Conservation (phyloP, 1,140 invertebrate genomes). For the Bradysia coprophila region DNA sequence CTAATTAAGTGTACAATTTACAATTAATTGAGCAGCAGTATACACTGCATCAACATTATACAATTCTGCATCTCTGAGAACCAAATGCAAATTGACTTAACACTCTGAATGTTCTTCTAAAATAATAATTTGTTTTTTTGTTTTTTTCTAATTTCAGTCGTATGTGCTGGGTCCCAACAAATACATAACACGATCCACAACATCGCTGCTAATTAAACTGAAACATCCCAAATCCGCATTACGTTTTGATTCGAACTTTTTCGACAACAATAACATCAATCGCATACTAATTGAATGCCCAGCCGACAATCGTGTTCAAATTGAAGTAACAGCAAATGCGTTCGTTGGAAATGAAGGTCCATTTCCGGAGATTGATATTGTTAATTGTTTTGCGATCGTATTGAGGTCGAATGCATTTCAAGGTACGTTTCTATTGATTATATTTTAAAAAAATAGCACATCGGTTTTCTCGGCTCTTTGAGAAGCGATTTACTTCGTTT, state of each 20-base stretch:
- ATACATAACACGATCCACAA: slow-evolving; percentile 6
- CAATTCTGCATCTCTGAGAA: too few relatives aligned
- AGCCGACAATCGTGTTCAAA: slow-evolving; percentile 7
- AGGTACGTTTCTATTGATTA: slow-evolving; percentile 8
- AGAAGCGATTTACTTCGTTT: neutral
- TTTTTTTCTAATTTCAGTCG: neutral
- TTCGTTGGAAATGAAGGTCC: slow-evolving; percentile 14
- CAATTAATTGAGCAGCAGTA: too few relatives aligned
- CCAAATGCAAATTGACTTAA: too few relatives aligned
- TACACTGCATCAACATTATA: too few relatives aligned
- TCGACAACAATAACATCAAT: slow-evolving; percentile 14
- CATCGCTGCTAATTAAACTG: slow-evolving; percentile 9
- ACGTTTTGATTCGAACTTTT: slow-evolving; percentile 9
- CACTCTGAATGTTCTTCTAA: too few relatives aligned
- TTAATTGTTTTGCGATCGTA: slow-evolving; percentile 8
- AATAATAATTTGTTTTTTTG: too few relatives aligned
- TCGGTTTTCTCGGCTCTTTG: too few relatives aligned
- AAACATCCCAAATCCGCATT: slow-evolving; percentile 7
- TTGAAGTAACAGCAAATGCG: slow-evolving; percentile 12
- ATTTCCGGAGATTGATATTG: slow-evolving; percentile 15
- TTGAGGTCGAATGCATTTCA: slow-evolving; percentile 9
- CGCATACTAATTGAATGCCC: slow-evolving; percentile 11
- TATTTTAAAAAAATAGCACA: too few relatives aligned
- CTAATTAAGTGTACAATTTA: too few relatives aligned
- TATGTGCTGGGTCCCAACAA: slow-evolving; percentile 6